Evolutionary conservation across 1,140 invertebrate genomes (phyloP).

Genomic region (Drosophila elegans): DNA sequence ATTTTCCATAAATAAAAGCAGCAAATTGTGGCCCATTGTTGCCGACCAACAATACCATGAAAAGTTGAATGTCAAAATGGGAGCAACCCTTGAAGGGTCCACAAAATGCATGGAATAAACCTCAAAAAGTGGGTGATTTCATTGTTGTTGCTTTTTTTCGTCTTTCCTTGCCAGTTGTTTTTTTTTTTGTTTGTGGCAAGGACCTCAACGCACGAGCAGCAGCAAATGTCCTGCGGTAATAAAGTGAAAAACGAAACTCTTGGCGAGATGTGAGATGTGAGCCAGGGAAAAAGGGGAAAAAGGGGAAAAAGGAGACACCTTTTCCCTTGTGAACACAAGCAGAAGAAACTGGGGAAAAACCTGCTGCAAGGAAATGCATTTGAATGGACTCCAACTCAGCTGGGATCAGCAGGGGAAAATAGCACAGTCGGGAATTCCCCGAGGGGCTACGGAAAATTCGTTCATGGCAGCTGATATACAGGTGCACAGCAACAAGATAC

Average conservation of each 20-base stretch:
- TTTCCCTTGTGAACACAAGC: background rate
- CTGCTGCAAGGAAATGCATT: constrained; percentile 39
- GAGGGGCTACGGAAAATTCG: constrained; percentile 17
- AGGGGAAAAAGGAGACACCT: background rate
- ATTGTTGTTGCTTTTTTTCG: background rate
- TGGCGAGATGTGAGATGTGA: constrained; percentile 21
- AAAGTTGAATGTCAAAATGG: constrained; percentile 38
- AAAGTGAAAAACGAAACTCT: constrained; percentile 40
- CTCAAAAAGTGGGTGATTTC: constrained; percentile 23
- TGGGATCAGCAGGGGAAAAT: constrained; percentile 4
- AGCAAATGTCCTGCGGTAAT: constrained; percentile 52
- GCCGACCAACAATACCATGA: constrained; percentile 24
- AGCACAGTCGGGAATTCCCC: constrained; percentile 5
- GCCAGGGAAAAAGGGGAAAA: background rate
- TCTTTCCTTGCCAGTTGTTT: constrained; percentile 5
- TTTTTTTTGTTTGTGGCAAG: constrained; percentile 19
- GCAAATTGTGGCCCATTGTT: constrained; percentile 38
- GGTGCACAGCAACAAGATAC: constrained; percentile 6
- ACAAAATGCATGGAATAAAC: constrained; percentile 19
- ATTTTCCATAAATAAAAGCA: constrained; percentile 52
- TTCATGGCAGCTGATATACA: constrained; percentile 28
- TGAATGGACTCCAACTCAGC: constrained; percentile 32
- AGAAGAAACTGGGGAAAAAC: constrained; percentile 11
- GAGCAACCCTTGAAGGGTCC: constrained; percentile 25
- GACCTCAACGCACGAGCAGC: constrained; percentile 9